Base-by-base conservation (phyloP, 2,888 invertebrate genomes). In the Andrena flavipes region DNA sequence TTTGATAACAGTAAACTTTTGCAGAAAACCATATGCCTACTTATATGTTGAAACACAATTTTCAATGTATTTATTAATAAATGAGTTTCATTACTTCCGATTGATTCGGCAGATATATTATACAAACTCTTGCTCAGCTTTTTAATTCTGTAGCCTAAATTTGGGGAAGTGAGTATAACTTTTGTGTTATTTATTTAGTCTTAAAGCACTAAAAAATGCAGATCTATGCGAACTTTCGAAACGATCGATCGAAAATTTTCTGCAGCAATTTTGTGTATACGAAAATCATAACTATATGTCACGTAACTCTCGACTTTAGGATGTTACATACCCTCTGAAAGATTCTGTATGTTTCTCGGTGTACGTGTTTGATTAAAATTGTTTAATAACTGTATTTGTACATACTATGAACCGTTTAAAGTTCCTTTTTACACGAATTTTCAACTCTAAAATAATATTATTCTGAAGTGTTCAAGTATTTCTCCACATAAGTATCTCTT, bases 241-340 rank as follows among this genome's bases (percentile, higher is more conserved):
- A 35, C 35, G 35, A 35, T 35, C 35, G 35, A 33, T 33, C 33
- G 8, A 20, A 63, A 64, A 7, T 23, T 63, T 5, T 2, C 29
- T 30, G 7, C 13, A 64, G 23, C 2, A 35, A 35, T 35, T 33
- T 33, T 8, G 2, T 33, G 33, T 8, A 33, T 2, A 30, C 35
- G 10, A 48, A 49, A 35, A 48, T 64, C 72, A 64, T 35, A 73
- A 59, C 30, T 73, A 48, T 73, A 76, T 49, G 13, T 35, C 54
- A 73, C 56, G 33, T 65, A 49, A 76, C 64, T 76, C 26, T 73
- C 64, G 16, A 73, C 64, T 64, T 59, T 64, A 59, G 74, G 76
- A 76, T 76, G 76, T 76, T 76, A 76, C 76, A 76, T 76, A 76
- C 76, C 76, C 73, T 76, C 59, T 26, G 33, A 64, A 73, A 64